Evolutionary conservation across 1,140 invertebrate species (phyloP), one percentile per base, ranked within the genome.

Genomic region (Leucophenga varia): DNA sequence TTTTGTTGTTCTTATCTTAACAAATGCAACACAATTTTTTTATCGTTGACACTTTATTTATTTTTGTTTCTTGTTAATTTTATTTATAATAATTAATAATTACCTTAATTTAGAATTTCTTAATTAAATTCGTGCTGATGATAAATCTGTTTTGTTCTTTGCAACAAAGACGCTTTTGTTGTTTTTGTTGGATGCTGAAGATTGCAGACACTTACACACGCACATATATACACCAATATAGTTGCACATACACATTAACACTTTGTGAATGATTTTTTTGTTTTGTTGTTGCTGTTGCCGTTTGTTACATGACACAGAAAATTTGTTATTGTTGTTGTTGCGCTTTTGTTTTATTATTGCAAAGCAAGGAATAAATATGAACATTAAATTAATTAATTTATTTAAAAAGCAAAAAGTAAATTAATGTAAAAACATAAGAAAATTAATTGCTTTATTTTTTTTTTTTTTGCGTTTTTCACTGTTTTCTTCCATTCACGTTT

Each of bases 361-460:
- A 12, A 34, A n/a, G n/a, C n/a, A n/a, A n/a, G n/a, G n/a, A n/a
- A n/a, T n/a, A n/a, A n/a, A n/a, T n/a, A n/a, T n/a, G n/a, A n/a
- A n/a, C n/a, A n/a, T n/a, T n/a, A 21, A 52, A 35, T 40, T 34
- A 37, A 37, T 34, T 6, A 34, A 10, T 4, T 4, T 54, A 57
- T 57, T 54, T 52, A 57, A 64, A 64, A 64, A 64, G 57, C 61
- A 64, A 64, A 64, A 61, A 48, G 48, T 49, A 57, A 64, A 61
- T 12, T 28, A 57, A n/a, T n/a, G n/a, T n/a, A n/a, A n/a, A n/a
- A n/a, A n/a, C n/a, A 25, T 25, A 6, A 6, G 22, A 25, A 25
- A 25, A 25, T 25, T 25, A 6, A 25, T 6, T 6, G 5, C 10
- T 25, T 25, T 25, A 25, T 25, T 5, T 25, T 25, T 25, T 25